phyloP scores from a whole-genome alignment of 1,140 invertebrate species.

The Aphis craccivora region DNA sequence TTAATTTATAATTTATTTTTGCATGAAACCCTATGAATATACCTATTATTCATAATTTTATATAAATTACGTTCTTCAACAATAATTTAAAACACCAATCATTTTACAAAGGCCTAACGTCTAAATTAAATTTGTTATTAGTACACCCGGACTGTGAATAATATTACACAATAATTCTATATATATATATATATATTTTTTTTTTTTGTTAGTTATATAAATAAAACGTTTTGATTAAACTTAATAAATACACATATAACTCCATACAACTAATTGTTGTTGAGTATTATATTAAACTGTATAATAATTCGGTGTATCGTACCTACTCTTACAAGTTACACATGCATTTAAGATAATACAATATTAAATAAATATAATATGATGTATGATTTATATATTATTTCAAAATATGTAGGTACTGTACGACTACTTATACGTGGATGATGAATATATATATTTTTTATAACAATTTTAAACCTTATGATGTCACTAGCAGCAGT shows the following conservation, averaged over 20 bases:
- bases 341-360: not conserved
- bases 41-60: too few relatives aligned
- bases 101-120: not conserved
- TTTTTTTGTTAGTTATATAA: not conserved
- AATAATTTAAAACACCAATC: not conserved
- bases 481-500: constrained; percentile 1
- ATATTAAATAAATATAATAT: not conserved
- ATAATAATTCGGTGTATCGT: not conserved
- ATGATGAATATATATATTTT: not conserved
- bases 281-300: not conserved
- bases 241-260: not conserved
- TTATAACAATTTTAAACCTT: not conserved
- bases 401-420: not conserved
- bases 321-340: not conserved
- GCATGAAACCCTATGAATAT: too few relatives aligned
- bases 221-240: not conserved
- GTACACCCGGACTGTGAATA: too few relatives aligned
- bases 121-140: too few relatives aligned
- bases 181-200: too few relatives aligned
- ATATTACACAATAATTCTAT: not conserved
- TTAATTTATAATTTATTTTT: too few relatives aligned
- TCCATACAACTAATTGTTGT: not conserved
- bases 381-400: not conserved
- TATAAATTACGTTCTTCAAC: not conserved
- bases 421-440: not conserved